Evolutionary conservation across 2,888 invertebrate genomes (phyloP).

Genomic region (Galerucella pusilla): DNA sequence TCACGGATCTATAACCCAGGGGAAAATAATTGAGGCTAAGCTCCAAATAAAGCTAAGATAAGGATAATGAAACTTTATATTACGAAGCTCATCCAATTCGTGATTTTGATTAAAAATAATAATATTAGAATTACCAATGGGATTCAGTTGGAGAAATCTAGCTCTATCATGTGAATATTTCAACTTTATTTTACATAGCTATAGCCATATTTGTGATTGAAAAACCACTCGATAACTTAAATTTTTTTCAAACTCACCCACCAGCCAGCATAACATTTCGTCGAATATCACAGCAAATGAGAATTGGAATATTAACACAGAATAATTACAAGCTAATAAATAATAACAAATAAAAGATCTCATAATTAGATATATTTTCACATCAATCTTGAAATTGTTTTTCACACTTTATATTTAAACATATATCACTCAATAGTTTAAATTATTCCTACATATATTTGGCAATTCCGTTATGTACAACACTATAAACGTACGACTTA

Average conservation of each 20-base stretch:
- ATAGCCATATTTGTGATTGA: background rate
- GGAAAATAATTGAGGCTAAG: no score
- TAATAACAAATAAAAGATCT: background rate
- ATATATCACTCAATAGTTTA: slow-evolving; percentile 31
- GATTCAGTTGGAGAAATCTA: no score
- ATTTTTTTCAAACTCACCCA: background rate
- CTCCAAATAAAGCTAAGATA: no score
- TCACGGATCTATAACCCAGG: no score
- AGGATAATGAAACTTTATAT: no score
- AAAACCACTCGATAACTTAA: slow-evolving; percentile 9
- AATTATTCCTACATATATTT: slow-evolving; percentile 33
- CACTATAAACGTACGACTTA: slow-evolving; percentile 31
- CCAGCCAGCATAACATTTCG: slow-evolving; percentile 19
- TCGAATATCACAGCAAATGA: slow-evolving; percentile 7
- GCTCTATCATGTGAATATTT: no score
- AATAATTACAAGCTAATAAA: background rate
- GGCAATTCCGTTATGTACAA: slow-evolving; percentile 39
- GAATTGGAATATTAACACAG: background rate
- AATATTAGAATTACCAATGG: no score
- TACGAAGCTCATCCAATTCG: no score
- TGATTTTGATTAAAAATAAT: no score
- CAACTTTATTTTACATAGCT: no score
- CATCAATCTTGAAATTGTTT: background rate
- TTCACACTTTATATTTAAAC: slow-evolving; percentile 19
- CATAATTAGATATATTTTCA: slow-evolving; percentile 20